These are phyloP conservation scores for Typhlichthys subterraneus DNA, from an alignment of 2,797 vertebrate genomes.

Conservation along the genomic window DNA sequence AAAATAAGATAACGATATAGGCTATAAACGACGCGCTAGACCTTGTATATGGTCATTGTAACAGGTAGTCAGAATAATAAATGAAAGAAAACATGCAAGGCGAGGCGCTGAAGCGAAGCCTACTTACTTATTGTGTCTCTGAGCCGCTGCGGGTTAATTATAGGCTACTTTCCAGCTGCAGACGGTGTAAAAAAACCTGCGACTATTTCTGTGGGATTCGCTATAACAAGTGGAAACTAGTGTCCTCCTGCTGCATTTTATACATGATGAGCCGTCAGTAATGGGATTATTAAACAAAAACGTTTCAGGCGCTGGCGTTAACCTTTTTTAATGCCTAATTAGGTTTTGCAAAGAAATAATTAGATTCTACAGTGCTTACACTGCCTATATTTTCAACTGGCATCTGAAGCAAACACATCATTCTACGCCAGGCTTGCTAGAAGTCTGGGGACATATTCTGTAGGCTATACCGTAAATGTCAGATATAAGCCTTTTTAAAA, in stretches of 20 bases:
- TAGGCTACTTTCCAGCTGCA: conserved; percentile 74
- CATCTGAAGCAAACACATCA: conserved; percentile 91
- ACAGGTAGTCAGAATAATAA: conserved; percentile 39
- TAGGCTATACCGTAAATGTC: conserved; percentile 75
- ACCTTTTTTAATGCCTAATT: conserved; percentile 99
- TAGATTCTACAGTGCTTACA: conserved; percentile 99
- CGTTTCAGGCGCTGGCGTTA: conserved; percentile 99
- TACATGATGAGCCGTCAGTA: conserved; percentile 99
- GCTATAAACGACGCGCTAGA: too few relatives aligned
- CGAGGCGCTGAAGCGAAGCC: conserved; percentile 48
- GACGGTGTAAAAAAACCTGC: conserved; percentile 84
- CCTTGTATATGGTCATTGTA: not conserved
- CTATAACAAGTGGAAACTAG: conserved; percentile 98
- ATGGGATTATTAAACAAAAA: conserved; percentile 99
- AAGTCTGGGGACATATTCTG: conserved; percentile 81
- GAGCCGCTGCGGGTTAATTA: conserved; percentile 66
- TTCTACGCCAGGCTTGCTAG: conserved; percentile 84
- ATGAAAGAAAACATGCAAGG: conserved; percentile 60
- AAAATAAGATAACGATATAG: not conserved
- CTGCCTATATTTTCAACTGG: conserved; percentile 99
- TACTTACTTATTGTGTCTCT: conserved; percentile 76
- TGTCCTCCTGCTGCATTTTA: conserved; percentile 99
- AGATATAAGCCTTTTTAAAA: conserved; percentile 82
- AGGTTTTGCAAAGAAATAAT: conserved; percentile 99
- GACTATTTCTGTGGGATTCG: conserved; percentile 84